A percentile compares a stretch with the other conserved stretches of the same genome.
phyloP scores from a whole-genome alignment of 2,888 invertebrate genomes.

The Lasioglossum pauxillum region DNA sequence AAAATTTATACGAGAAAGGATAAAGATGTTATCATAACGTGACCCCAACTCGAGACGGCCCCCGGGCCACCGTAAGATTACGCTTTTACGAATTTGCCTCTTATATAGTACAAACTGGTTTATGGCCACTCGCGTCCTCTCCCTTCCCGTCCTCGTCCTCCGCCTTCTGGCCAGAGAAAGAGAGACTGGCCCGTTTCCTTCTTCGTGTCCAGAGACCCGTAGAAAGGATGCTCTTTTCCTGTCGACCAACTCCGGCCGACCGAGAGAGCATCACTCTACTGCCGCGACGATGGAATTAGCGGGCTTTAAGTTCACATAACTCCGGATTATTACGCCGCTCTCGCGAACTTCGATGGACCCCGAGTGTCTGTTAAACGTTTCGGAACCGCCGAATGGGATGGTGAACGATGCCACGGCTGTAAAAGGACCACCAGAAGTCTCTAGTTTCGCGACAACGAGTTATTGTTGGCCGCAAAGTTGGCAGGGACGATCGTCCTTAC shows the following conservation, averaged over 20 bases:
- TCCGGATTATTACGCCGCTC: not conserved
- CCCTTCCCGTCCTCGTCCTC: not conserved
- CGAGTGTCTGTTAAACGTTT: slow-evolving; percentile 7
- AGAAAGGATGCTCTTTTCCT: slow-evolving; percentile 27
- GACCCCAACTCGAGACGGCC: slow-evolving; percentile 59
- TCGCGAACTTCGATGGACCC: not conserved
- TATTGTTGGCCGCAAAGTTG: not conserved
- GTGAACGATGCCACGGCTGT: not conserved
- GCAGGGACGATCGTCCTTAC: not conserved
- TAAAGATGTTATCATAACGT: slow-evolving; percentile 81
- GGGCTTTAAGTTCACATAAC: not conserved
- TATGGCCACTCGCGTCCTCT: slow-evolving; percentile 44
- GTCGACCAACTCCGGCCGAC: not conserved
- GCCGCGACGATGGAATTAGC: not conserved
- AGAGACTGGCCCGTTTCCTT: slow-evolving; percentile 7
- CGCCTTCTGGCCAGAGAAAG: not conserved
- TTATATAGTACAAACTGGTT: slow-evolving; percentile 74
- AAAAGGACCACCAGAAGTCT: not conserved
- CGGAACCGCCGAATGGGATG: not conserved
- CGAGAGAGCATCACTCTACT: not conserved
- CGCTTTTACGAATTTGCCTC: slow-evolving; percentile 80
- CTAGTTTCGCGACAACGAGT: not conserved
- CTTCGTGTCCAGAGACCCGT: not conserved
- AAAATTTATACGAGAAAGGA: slow-evolving; percentile 82
- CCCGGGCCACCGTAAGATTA: slow-evolving; percentile 76